These are phyloP conservation scores for Andrena dorsata DNA, from an alignment of 2,888 invertebrate genomes.

Conservation along the genomic window DNA sequence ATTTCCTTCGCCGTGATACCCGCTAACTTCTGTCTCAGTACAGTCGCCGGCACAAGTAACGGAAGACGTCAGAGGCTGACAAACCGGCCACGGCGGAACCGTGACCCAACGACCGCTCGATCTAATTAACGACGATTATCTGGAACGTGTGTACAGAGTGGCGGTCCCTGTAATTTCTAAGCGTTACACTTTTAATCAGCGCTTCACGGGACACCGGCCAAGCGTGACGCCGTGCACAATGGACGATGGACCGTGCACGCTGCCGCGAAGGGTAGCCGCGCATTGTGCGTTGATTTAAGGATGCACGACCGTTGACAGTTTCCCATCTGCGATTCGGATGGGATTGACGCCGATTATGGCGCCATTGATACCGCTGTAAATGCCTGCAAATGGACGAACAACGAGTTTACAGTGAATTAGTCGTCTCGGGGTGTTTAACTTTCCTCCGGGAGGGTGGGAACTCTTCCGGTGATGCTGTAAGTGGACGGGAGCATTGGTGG, in stretches of 20 bases:
- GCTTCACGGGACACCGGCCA: constrained; percentile 72
- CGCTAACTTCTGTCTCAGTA: too few species aligned
- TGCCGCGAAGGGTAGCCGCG: constrained; percentile 52
- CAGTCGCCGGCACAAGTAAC: too few species aligned
- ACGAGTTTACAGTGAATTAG: constrained; percentile 49
- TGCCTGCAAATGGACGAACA: constrained; percentile 41
- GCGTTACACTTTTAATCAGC: constrained; percentile 76
- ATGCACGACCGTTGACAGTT: constrained; percentile 62
- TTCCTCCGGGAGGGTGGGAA: not conserved
- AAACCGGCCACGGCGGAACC: not conserved
- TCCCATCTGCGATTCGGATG: constrained; percentile 70
- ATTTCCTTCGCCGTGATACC: constrained; percentile 34
- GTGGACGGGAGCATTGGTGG: not conserved
- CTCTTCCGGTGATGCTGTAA: not conserved
- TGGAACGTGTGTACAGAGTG: constrained; percentile 25
- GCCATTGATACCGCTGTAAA: constrained; percentile 36
- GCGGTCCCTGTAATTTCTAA: constrained; percentile 69
- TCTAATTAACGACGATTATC: constrained; percentile 67
- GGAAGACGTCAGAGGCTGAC: not conserved
- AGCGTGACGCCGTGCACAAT: constrained; percentile 67
- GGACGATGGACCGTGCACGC: constrained; percentile 59
- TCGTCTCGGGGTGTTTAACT: constrained; percentile 51
- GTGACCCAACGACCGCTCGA: constrained; percentile 19
- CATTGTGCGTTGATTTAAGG: constrained; percentile 73
- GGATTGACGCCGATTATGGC: constrained; percentile 69